Conservation (phyloP, 2,113 vertebrate genomes). For the Petrocephalus zakoni region DNA sequence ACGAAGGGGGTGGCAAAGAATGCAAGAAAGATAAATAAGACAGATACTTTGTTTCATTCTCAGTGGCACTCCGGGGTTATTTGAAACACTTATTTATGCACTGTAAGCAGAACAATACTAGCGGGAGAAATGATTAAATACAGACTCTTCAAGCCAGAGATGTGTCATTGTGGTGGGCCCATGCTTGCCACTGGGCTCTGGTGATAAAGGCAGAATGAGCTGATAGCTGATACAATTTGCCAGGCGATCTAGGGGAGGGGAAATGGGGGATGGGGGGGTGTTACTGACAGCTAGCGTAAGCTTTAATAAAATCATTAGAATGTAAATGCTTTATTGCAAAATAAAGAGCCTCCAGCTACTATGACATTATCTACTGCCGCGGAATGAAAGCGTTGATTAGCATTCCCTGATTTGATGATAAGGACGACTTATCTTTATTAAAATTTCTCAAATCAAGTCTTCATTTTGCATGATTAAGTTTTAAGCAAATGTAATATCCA, state of each 20-base stretch:
- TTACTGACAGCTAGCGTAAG: conserved; percentile 88
- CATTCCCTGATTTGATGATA: conserved; percentile 99
- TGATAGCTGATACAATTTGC: conserved; percentile 99
- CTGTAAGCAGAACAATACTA: conserved; percentile 97
- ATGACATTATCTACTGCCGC: conserved; percentile 85
- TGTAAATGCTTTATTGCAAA: conserved; percentile 99
- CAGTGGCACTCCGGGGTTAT: conserved; percentile 88
- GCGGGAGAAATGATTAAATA: conserved; percentile 96
- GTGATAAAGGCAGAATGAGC: conserved; percentile 98
- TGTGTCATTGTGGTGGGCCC: conserved; percentile 87
- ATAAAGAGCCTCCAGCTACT: conserved; percentile 97
- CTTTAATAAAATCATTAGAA: conserved; percentile 99
- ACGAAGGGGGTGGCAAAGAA: conserved; percentile 65
- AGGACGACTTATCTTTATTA: conserved; percentile 99
- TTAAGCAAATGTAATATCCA: conserved; percentile 99
- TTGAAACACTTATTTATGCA: conserved; percentile 97
- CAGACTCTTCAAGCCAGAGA: conserved; percentile 85
- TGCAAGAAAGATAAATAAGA: conserved; percentile 88
- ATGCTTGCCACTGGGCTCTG: conserved; percentile 87
- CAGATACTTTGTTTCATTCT: conserved; percentile 91
- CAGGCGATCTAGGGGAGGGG: conserved; percentile 73
- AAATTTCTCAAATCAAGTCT: conserved; percentile 99
- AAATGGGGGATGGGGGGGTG: conserved; percentile 45
- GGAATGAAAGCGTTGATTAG: conserved; percentile 95
- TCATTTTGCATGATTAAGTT: conserved; percentile 99